Percentiles rank a stretch among this genome's conserved stretches.
Evolutionary conservation across 2,797 vertebrate genomes (phyloP).

Genomic region (Clamator glandarius): DNA sequence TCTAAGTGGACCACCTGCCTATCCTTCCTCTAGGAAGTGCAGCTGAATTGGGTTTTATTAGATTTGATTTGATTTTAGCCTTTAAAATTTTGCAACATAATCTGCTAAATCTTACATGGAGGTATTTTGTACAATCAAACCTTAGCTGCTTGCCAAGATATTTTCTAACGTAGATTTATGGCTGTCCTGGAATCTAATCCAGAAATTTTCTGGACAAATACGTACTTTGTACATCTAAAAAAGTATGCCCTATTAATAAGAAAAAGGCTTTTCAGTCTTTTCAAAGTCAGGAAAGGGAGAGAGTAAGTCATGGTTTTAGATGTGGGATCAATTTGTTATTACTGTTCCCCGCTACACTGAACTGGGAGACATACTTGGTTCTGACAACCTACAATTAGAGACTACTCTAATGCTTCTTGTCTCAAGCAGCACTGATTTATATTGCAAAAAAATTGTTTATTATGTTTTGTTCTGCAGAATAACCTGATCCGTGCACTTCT

Average conservation of each 20-base stretch:
- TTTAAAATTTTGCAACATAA: neutral
- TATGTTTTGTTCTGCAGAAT: neutral
- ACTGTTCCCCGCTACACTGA: neutral
- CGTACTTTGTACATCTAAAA: neutral
- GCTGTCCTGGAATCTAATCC: neutral
- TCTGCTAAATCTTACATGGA: neutral
- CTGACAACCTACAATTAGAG: conserved; percentile 46
- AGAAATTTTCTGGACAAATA: neutral
- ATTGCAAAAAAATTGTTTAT: neutral
- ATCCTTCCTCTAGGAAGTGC: neutral
- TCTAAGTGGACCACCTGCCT: neutral
- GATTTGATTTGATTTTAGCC: neutral
- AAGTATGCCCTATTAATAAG: neutral
- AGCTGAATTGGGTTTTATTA: neutral
- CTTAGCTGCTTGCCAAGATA: neutral
- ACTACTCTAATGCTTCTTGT: neutral
- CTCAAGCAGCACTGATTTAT: neutral
- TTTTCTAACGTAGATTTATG: neutral
- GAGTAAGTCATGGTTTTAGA: neutral
- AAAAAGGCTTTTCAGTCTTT: neutral
- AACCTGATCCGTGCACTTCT: neutral
- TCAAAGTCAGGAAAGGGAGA: conserved; percentile 17
- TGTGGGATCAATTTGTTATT: neutral
- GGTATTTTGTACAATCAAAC: neutral
- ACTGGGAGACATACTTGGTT: neutral